These are phyloP conservation scores for Ciconia stormi DNA, from an alignment of 2,113 vertebrate genomes.

Conservation along the genomic window DNA sequence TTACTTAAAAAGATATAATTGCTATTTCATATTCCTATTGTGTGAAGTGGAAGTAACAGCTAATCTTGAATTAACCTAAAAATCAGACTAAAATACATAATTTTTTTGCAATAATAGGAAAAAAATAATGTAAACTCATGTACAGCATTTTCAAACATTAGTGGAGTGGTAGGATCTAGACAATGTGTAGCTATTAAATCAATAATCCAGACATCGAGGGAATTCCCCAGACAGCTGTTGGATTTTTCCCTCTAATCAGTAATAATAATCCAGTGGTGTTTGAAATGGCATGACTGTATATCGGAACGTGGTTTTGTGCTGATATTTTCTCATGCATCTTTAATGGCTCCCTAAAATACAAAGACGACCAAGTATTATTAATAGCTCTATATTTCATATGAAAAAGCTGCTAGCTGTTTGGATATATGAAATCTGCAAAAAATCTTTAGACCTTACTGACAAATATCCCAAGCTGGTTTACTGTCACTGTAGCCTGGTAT, in stretches of 20 bases:
- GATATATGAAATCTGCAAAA: not conserved
- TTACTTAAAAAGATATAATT: not conserved
- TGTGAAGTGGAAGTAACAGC: not conserved
- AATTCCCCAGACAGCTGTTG: conserved; percentile 50
- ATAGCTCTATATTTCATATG: not conserved
- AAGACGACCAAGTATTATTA: not conserved
- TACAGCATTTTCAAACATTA: not conserved
- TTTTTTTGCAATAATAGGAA: not conserved
- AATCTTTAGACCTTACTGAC: not conserved
- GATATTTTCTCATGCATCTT: not conserved
- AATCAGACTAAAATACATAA: not conserved
- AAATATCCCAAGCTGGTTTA: not conserved
- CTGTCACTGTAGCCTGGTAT: not conserved
- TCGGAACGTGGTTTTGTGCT: not conserved
- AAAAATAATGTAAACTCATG: not conserved
- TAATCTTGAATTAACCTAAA: not conserved
- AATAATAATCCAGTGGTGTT: conserved; percentile 35
- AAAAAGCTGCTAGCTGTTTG: not conserved
- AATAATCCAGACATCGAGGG: conserved; percentile 19
- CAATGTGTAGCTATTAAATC: conserved; percentile 40
- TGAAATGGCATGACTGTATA: not conserved
- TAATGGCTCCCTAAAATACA: not conserved
- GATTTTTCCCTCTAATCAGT: conserved; percentile 23
- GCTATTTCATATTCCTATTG: not conserved
- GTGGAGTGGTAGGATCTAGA: not conserved